phyloP scores from a whole-genome alignment of 2,888 invertebrate genomes.

The Sthenelais limicola region DNA sequence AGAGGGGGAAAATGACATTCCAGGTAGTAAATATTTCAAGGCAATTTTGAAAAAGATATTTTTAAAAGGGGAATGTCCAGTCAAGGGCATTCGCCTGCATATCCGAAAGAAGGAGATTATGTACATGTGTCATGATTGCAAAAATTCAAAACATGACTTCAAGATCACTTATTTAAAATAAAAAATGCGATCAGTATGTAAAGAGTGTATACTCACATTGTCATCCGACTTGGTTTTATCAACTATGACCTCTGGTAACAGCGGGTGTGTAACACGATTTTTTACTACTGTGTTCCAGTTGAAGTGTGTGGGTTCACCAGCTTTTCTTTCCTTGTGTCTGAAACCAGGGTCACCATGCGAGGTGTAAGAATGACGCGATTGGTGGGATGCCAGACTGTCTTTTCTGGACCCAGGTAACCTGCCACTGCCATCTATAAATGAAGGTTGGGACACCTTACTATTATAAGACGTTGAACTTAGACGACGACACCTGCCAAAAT shows the following conservation, averaged over 20 bases:
- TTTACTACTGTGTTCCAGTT: slow-evolving; percentile 49
- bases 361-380: slow-evolving; percentile 90
- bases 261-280: slow-evolving; percentile 58
- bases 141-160: background rate
- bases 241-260: slow-evolving; percentile 69
- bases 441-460: slow-evolving; percentile 40
- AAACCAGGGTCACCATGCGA: slow-evolving; percentile 84
- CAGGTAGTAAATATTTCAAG: too few relatives aligned
- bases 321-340: slow-evolving; percentile 38
- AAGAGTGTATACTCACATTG: slow-evolving; percentile 53
- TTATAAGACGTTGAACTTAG: slow-evolving; percentile 44
- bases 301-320: slow-evolving; percentile 53
- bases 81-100: background rate
- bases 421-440: slow-evolving; percentile 33
- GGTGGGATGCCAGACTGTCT: slow-evolving; percentile 94
- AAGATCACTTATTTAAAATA: background rate
- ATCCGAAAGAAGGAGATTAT: background rate
- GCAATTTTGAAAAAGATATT: background rate
- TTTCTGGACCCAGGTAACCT: slow-evolving; percentile 75
- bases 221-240: slow-evolving; percentile 69
- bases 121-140: too few relatives aligned
- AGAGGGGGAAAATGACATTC: too few relatives aligned
- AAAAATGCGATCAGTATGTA: background rate
- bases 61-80: background rate
- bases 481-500: slow-evolving; percentile 33